Evolutionary conservation across 2,888 invertebrate genomes (phyloP), one percentile per base, ranked within the genome.

Genomic region (Diplazon laetatorius): DNA sequence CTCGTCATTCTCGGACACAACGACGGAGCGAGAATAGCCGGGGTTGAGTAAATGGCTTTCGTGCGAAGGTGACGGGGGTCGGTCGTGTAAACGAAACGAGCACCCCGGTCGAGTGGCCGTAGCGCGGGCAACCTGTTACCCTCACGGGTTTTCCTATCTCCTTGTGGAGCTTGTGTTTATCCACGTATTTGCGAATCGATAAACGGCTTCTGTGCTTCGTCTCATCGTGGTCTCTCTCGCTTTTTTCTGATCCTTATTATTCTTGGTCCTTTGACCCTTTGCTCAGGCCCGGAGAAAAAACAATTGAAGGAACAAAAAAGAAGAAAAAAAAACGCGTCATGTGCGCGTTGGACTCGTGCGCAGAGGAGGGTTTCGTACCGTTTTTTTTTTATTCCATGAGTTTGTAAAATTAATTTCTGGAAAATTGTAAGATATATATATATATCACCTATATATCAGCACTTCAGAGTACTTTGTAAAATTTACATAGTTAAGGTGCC

Each of bases 61-160:
- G 65, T 39, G 50, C 52, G 20, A 22, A 50, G 65, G 50, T 39
- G 52, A 50, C 39, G 65, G 55, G 6, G 30, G 55, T n/a, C 30
- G 55, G 2, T 6, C 30, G 55, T 55, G 55, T 39, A 39, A 66
- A 66, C 52, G 50, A 39, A n/a, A 20, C n/a, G 14, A 35, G 63
- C 16, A 62, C 18, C 60, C 39, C 39, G n/a, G 10, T 66, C 16
- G 65, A 52, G 22, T 66, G 39, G 65, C 50, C 22, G 39, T 39
- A 52, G 65, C 12, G n/a, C n/a, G n/a, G 65, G 55, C 55, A 55
- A 68, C 66, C 66, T 68, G 66, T 68, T 68, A 6, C 25, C 66
- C 25, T 44, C 18, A 18, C 52, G 25, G 42, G 16, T 55, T 52
- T 14, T 18, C 42, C 37, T 37, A 16, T 18, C 16, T 59, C 20